Evolutionary conservation across 2,797 vertebrate species (phyloP), one percentile per base, ranked within the genome.

Genomic region (Morus bassanus): DNA sequence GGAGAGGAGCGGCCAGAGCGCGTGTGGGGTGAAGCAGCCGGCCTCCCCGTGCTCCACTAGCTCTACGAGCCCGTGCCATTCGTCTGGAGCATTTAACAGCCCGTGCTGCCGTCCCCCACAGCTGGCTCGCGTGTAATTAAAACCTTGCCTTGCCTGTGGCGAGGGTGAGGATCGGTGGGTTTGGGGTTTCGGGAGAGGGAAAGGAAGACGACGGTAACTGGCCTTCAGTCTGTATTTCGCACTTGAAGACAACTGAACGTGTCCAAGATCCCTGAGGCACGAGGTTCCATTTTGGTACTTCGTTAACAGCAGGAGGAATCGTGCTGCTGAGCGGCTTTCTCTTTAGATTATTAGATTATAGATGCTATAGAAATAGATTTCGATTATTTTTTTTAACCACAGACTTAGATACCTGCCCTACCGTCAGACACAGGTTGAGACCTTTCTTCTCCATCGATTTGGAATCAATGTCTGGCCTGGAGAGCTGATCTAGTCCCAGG

Each of bases 31-130:
- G 54, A 31, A 28, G 84, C 57, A n/a, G n/a, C 24, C 6, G 7
- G 30, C 11, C 7, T n/a, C 6, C 51, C 30, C 4, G 3, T 5
- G 30, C 51, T 33, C 6, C 37, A 2, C 7, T 18, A 13, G n/a
- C 64, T 39, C 24, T 9, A 0, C 16, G 6, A 28, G 24, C 48
- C 45, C 19, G 1, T 27, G 37, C 1, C 5, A 5, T 41, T 18
- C 2, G 7, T n/a, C 45, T n/a, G 30, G 16, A 21, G 43, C 18
- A 1, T n/a, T 8, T 21, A 22, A 72, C 50, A 18, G 41, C 37
- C 63, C 3, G 1, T 4, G 0, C 39, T 30, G 8, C 39, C 39
- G 35, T 41, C 31, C 41, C 51, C 18, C 48, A 2, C 23, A 18
- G 60, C 50, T 18, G 8, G 1, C 31, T 50, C 10, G 3, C 3